A percentile compares a stretch with the other conserved stretches of the same genome.
Conservation (phyloP, 2,888 invertebrate genomes). For the Scotopteryx bipunctaria region DNA sequence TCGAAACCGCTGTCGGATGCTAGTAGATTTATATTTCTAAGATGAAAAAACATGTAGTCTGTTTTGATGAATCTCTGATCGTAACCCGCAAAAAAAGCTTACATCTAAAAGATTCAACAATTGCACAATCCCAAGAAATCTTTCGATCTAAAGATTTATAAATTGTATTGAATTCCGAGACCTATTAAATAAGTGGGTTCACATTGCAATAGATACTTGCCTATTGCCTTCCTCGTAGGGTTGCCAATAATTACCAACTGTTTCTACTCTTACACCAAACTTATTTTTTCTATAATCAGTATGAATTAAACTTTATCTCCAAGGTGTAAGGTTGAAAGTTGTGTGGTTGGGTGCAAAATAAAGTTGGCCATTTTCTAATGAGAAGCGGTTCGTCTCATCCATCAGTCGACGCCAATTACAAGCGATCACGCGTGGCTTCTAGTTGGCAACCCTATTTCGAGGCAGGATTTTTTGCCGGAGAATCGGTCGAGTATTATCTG, state of each 20-base stretch:
- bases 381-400: conserved; percentile 57
- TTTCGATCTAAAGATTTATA: conserved; percentile 21
- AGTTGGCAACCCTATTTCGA: conserved; percentile 64
- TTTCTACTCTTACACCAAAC: conserved; percentile 39
- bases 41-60: too few species aligned
- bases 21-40: too few species aligned
- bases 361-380: conserved; percentile 54
- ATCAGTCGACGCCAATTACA: conserved; percentile 68
- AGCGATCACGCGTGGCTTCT: conserved; percentile 68
- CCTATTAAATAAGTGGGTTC: conserved; percentile 36
- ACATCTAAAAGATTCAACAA: neutral
- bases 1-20: too few species aligned
- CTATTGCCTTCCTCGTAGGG: conserved; percentile 46
- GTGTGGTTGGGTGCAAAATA: conserved; percentile 23
- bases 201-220: conserved; percentile 33
- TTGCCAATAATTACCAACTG: conserved; percentile 56
- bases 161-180: conserved; percentile 32
- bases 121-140: conserved; percentile 21
- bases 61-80: too few species aligned
- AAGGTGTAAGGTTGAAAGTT: conserved; percentile 28
- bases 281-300: neutral
- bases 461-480: conserved; percentile 38
- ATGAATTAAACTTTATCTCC: conserved; percentile 18
- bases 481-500: conserved; percentile 33
- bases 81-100: too few species aligned